Evolutionary conservation across 1,140 invertebrate species (phyloP).

Genomic region (Proctacanthus coquilletti): DNA sequence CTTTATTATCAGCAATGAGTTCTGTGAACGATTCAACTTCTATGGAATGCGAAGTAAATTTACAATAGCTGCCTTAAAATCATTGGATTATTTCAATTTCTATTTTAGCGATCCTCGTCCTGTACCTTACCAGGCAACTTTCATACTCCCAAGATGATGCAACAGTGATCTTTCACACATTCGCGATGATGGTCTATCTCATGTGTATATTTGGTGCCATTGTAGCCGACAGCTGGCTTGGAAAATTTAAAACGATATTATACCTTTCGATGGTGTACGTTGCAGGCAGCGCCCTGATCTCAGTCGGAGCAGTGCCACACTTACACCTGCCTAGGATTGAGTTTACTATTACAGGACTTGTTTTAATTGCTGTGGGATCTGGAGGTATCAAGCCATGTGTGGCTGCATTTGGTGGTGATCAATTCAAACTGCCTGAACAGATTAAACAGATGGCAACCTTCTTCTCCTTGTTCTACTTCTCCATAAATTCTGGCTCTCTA

Average conservation of each 20-base stretch:
- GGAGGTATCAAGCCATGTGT: conserved; percentile 98
- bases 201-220: conserved; percentile 67
- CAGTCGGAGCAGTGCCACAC: conserved; percentile 47
- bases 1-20: conserved; percentile 90
- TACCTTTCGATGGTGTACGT: conserved; percentile 80
- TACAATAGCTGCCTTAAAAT: background rate
- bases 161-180: conserved; percentile 57
- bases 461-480: conserved; percentile 89
- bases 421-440: conserved; percentile 71
- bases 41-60: conserved; percentile 90
- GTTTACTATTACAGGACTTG: conserved; percentile 55
- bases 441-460: conserved; percentile 60
- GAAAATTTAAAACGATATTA: conserved; percentile 72
- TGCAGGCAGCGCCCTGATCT: conserved; percentile 63
- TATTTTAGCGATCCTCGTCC: conserved; percentile 47
- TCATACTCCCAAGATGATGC: conserved; percentile 41
- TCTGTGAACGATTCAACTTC: conserved; percentile 90
- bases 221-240: conserved; percentile 65
- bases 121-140: conserved; percentile 52
- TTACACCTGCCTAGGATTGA: conserved; percentile 39
- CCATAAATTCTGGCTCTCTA: conserved; percentile 83
- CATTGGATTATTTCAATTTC: background rate
- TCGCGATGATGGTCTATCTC: conserved; percentile 60
- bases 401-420: conserved; percentile 92
- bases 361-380: conserved; percentile 75